Evolutionary conservation across 2,797 vertebrate genomes (phyloP).

Genomic region (Orientallactaga sibirica): DNA sequence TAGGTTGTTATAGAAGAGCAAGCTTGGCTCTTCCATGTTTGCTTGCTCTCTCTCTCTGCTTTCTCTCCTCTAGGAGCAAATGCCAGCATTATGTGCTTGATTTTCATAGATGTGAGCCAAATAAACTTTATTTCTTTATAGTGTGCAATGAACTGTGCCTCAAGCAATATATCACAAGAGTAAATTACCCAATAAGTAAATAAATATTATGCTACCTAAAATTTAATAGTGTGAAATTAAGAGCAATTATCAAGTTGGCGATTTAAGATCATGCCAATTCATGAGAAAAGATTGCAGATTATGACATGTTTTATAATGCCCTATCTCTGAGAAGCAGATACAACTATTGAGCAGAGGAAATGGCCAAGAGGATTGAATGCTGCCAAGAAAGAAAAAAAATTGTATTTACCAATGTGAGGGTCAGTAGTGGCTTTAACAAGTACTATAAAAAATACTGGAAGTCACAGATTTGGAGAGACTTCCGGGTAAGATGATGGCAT

Average conservation of each 20-base stretch:
- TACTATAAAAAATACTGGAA: too few relatives aligned
- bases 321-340: too few relatives aligned
- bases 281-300: not conserved
- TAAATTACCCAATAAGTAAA: not conserved
- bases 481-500: too few relatives aligned
- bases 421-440: too few relatives aligned
- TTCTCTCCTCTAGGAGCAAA: not conserved
- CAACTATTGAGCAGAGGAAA: too few relatives aligned
- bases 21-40: not conserved
- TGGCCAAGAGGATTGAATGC: too few relatives aligned
- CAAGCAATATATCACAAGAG: not conserved
- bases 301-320: too few relatives aligned
- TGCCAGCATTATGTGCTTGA: not conserved
- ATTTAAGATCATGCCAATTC: not conserved
- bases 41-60: not conserved
- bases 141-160: not conserved
- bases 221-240: slow-evolving; percentile 21
- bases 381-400: too few relatives aligned
- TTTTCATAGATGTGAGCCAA: not conserved
- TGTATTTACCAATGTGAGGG: too few relatives aligned
- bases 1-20: not conserved
- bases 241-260: slow-evolving; percentile 31
- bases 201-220: not conserved
- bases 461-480: too few relatives aligned
- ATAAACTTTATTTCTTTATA: not conserved